A percentile compares a stretch with the other conserved stretches of the same genome.
These are phyloP conservation scores for Heliconius erato DNA, from an alignment of 2,888 invertebrate genomes.

Conservation along the genomic window DNA sequence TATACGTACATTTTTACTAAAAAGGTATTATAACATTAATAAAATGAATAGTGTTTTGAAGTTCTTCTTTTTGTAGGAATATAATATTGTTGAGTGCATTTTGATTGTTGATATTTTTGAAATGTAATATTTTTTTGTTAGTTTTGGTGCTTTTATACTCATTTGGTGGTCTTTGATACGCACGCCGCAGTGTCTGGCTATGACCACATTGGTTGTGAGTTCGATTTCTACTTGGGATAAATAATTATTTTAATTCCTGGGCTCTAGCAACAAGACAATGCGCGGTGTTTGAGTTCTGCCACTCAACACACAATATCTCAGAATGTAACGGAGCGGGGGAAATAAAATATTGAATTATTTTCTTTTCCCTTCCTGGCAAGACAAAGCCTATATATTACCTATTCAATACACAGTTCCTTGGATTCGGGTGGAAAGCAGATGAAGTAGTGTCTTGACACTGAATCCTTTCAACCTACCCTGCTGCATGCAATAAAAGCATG, in stretches of 20 bases:
- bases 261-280: background rate
- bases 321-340: too few species aligned
- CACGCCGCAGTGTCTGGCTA: background rate
- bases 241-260: background rate
- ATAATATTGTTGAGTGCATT: background rate
- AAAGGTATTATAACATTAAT: background rate
- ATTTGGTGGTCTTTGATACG: background rate
- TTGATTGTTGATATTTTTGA: conserved; percentile 1
- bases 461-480: too few species aligned
- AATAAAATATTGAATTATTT: background rate
- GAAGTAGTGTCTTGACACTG: too few species aligned
- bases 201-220: background rate
- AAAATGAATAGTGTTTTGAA: background rate
- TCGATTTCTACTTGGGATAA: background rate
- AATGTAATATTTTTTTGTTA: background rate
- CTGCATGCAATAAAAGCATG: too few species aligned
- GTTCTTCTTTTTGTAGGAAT: background rate
- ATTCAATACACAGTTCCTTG: too few species aligned
- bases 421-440: too few species aligned
- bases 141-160: background rate
- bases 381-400: too few species aligned
- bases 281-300: background rate
- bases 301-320: background rate
- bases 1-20: conserved; percentile 28
- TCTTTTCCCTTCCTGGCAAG: too few species aligned